These are phyloP conservation scores for Saturnia japonica DNA, from an alignment of 2,888 invertebrate species.

Conservation along the genomic window DNA sequence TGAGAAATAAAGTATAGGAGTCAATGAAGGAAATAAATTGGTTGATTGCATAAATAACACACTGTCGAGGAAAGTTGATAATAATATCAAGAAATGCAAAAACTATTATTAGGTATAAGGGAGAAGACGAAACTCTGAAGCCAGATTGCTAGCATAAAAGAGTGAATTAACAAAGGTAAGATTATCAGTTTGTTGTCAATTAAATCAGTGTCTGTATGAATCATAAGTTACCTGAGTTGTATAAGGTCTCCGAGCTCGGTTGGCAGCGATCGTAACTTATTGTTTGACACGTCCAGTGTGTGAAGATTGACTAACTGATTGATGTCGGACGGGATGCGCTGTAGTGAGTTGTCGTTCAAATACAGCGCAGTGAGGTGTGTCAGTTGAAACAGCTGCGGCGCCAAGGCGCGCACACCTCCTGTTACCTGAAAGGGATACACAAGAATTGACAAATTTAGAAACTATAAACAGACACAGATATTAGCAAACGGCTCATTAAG, in stretches of 20 bases:
- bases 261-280: slow-evolving; percentile 96
- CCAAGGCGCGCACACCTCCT: slow-evolving; percentile 97
- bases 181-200: not conserved
- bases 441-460: not conserved
- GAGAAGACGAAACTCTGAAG: too few species aligned
- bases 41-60: not conserved
- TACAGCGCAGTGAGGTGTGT: slow-evolving; percentile 96
- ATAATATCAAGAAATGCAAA: too few species aligned
- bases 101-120: too few species aligned
- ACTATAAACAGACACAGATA: not conserved
- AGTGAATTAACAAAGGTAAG: not conserved
- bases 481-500: too few species aligned
- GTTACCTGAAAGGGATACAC: slow-evolving; percentile 79
- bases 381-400: slow-evolving; percentile 95
- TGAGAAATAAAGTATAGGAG: not conserved
- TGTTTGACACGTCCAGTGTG: slow-evolving; percentile 95
- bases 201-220: not conserved
- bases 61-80: too few species aligned
- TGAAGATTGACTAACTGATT: slow-evolving; percentile 91
- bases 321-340: slow-evolving; percentile 95
- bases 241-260: slow-evolving; percentile 98
- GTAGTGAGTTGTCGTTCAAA: slow-evolving; percentile 96
- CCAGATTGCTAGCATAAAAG: too few species aligned
- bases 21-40: not conserved
- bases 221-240: slow-evolving; percentile 87